Conservation (phyloP, 1,140 invertebrate species). For the Drosophila sp. region DNA sequence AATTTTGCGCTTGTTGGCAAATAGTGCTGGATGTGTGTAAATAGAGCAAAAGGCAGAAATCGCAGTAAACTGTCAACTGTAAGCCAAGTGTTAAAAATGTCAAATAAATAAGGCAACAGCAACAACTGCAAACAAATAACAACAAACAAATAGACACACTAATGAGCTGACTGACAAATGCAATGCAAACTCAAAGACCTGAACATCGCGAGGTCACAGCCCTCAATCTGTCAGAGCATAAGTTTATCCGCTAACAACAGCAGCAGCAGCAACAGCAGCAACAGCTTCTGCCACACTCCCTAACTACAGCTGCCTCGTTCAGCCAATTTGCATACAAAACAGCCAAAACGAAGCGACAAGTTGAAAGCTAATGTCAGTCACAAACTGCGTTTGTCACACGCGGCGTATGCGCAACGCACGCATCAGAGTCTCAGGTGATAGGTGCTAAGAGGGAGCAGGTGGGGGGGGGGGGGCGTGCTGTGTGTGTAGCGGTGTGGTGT, state of each 20-base stretch:
- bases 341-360: slow-evolving; percentile 26
- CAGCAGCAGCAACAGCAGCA: slow-evolving; percentile 15
- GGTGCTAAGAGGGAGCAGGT: background rate
- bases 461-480: background rate
- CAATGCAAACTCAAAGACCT: slow-evolving; percentile 49
- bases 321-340: slow-evolving; percentile 70
- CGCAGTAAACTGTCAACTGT: slow-evolving; percentile 51
- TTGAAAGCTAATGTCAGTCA: slow-evolving; percentile 43
- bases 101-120: slow-evolving; percentile 71
- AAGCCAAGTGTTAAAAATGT: slow-evolving; percentile 72
- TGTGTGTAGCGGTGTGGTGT: background rate
- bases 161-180: slow-evolving; percentile 66
- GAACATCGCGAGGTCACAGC: slow-evolving; percentile 30
- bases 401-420: slow-evolving; percentile 63
- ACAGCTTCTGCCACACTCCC: background rate
- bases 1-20: slow-evolving; percentile 71
- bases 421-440: slow-evolving; percentile 2
- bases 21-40: slow-evolving; percentile 29
- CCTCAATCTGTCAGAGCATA: slow-evolving; percentile 45
- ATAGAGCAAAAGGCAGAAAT: slow-evolving; percentile 42
- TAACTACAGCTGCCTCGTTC: background rate
- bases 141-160: slow-evolving; percentile 59
- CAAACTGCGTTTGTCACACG: slow-evolving; percentile 41
- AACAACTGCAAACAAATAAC: slow-evolving; percentile 34
- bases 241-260: slow-evolving; percentile 28